These are phyloP conservation scores for Chionis minor DNA, from an alignment of 2,113 vertebrate species.

Conservation along the genomic window DNA sequence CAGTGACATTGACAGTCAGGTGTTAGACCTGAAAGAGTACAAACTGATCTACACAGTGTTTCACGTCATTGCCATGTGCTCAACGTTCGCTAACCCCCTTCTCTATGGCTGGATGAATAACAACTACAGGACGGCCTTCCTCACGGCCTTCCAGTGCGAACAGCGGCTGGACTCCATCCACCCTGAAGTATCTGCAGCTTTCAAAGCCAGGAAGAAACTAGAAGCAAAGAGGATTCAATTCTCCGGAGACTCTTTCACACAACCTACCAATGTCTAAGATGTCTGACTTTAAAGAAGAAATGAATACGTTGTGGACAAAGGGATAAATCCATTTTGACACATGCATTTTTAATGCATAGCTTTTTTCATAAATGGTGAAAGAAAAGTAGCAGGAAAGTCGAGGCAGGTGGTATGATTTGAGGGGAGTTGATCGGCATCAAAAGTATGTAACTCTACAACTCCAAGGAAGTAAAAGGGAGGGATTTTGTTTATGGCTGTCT, in stretches of 20 bases:
- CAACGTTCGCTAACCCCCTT: conserved; percentile 91
- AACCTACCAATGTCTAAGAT: conserved; percentile 83
- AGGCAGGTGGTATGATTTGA: not conserved
- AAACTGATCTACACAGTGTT: conserved; percentile 91
- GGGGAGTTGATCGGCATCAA: not conserved
- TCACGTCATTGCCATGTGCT: conserved; percentile 94
- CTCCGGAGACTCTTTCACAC: conserved; percentile 71
- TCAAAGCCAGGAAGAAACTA: conserved; percentile 74
- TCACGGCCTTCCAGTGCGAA: conserved; percentile 84
- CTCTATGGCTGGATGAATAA: conserved; percentile 97
- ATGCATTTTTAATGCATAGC: not conserved
- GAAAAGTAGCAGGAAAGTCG: not conserved
- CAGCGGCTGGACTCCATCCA: conserved; percentile 77
- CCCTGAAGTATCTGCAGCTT: conserved; percentile 69
- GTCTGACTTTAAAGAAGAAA: not conserved
- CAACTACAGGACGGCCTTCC: conserved; percentile 90
- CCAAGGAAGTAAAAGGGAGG: not conserved
- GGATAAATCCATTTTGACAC: not conserved
- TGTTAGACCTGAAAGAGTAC: conserved; percentile 87
- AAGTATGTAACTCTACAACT: not conserved
- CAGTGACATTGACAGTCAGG: conserved; percentile 86
- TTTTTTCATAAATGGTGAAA: not conserved
- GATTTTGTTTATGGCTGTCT: not conserved
- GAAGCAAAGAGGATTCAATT: conserved; percentile 69
- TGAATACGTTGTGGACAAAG: not conserved